phyloP scores from a whole-genome alignment of 2,797 vertebrate species.

The Gouania willdenowi region DNA sequence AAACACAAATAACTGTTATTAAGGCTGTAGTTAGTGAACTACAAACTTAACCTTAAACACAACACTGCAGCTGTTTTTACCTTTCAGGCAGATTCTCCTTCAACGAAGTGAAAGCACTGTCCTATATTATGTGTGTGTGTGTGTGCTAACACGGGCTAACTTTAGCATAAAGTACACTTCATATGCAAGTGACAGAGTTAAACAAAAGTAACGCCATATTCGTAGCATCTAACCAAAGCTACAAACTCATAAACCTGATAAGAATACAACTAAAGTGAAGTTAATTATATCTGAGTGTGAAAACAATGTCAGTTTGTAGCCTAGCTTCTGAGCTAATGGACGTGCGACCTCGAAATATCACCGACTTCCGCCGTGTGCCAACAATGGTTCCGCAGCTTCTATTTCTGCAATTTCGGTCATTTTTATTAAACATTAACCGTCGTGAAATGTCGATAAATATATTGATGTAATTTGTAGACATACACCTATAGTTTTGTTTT shows the following conservation, averaged over 20 bases:
- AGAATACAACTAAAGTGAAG: not conserved
- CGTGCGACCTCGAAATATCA: constrained; percentile 9
- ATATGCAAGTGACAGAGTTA: constrained; percentile 9
- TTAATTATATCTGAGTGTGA: rapidly evolving
- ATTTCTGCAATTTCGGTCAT: too few relatives aligned
- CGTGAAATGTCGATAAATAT: too few relatives aligned
- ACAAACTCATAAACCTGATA: rapidly evolving
- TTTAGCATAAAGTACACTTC: constrained; percentile 28
- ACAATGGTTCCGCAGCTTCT: constrained; percentile 41
- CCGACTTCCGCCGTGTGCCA: not conserved
- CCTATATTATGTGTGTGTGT: too few relatives aligned
- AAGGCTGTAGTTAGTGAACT: too few relatives aligned
- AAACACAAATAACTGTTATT: too few relatives aligned
- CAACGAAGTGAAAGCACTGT: too few relatives aligned
- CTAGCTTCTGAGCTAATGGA: constrained; percentile 18
- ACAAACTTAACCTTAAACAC: too few relatives aligned
- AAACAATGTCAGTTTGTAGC: constrained; percentile 19
- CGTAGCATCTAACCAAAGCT: rapidly evolving
- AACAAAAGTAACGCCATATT: constrained; percentile 14
- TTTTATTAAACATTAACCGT: too few relatives aligned
- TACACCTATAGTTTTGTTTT: too few relatives aligned
- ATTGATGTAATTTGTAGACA: too few relatives aligned
- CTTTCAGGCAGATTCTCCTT: constrained; percentile 2
- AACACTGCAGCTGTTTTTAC: constrained; percentile 23
- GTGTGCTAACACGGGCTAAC: constrained; percentile 33